Conservation (phyloP, 2,797 vertebrate species). For the Squalus acanthias region DNA sequence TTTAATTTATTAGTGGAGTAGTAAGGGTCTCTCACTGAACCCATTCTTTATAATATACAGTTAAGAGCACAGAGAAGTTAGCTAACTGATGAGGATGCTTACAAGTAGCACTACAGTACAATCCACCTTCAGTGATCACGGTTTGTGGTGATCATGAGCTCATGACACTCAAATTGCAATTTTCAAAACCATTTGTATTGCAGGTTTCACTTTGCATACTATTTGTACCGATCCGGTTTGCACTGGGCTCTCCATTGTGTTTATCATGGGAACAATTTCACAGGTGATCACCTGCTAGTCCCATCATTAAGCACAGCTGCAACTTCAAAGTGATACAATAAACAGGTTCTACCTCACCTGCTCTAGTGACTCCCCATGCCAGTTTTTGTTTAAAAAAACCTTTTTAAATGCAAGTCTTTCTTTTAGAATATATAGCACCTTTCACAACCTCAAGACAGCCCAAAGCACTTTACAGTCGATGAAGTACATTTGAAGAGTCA, state of each 20-base stretch:
- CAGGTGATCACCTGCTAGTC: not conserved
- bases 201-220: not conserved
- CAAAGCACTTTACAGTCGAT: too few relatives aligned
- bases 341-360: not conserved
- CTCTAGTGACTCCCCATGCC: too few relatives aligned
- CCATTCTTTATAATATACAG: not conserved
- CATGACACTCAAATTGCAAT: not conserved
- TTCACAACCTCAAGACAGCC: too few relatives aligned
- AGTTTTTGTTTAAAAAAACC: not conserved
- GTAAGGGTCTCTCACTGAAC: not conserved
- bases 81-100: not conserved
- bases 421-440: too few relatives aligned
- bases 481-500: too few relatives aligned
- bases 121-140: not conserved
- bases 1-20: not conserved
- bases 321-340: not conserved
- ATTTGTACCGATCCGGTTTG: not conserved
- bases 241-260: not conserved
- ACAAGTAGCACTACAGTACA: not conserved
- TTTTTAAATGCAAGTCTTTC: not conserved
- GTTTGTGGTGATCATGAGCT: not conserved
- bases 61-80: not conserved
- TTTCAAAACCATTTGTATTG: not conserved
- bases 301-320: not conserved
- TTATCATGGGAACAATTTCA: not conserved